phyloP scores from a whole-genome alignment of 2,113 vertebrate species.

The Hypomesus transpacificus region DNA sequence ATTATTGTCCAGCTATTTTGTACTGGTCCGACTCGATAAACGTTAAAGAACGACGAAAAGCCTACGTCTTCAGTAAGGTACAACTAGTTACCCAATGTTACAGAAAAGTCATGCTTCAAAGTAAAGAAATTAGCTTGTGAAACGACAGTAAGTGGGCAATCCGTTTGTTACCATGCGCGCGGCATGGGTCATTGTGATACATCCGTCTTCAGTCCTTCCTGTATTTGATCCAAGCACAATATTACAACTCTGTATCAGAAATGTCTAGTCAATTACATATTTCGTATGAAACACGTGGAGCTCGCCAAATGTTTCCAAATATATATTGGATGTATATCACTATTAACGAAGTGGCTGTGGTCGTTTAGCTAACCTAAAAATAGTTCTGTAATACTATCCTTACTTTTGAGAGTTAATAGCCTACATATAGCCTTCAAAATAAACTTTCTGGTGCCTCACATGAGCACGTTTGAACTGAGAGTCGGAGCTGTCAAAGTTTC shows the following conservation, averaged over 20 bases:
- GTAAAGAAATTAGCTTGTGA: neutral
- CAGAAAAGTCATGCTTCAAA: slow-evolving; percentile 12
- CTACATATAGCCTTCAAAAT: too few species aligned
- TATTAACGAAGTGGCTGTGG: too few species aligned
- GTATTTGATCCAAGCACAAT: slow-evolving; percentile 22
- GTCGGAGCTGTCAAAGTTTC: slow-evolving; percentile 18
- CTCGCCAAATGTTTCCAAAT: too few species aligned
- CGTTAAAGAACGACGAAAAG: neutral
- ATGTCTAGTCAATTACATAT: neutral
- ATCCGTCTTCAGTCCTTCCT: slow-evolving; percentile 63
- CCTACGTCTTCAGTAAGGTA: slow-evolving; percentile 17
- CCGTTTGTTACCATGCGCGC: slow-evolving; percentile 14
- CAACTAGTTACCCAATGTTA: neutral
- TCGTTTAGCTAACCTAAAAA: too few species aligned
- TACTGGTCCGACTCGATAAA: slow-evolving; percentile 6
- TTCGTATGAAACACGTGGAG: slow-evolving; percentile 8
- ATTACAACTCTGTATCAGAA: neutral
- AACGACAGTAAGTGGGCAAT: neutral
- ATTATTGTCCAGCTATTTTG: slow-evolving; percentile 2
- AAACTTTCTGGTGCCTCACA: neutral
- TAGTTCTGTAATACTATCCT: too few species aligned
- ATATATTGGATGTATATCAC: too few species aligned
- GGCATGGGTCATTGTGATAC: slow-evolving; percentile 49
- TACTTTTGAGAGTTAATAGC: too few species aligned
- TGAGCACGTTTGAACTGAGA: slow-evolving; percentile 13